Evolutionary conservation across 2,888 invertebrate species (phyloP), one percentile per base, ranked within the genome.

Genomic region (Drosophila borealis): DNA sequence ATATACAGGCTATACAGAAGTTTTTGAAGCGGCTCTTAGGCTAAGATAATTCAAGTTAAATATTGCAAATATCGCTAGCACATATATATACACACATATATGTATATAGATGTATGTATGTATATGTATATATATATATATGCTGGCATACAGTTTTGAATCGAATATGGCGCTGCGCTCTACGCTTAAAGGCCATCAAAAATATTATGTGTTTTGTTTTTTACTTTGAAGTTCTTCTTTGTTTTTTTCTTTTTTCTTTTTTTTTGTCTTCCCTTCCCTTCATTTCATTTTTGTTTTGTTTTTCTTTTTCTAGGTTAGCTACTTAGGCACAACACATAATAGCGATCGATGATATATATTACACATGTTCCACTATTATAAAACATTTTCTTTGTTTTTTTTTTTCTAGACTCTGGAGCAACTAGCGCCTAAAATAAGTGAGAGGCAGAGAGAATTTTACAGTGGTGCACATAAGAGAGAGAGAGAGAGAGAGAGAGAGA

Each of bases 261-360:
- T 50, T 14, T 44, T 9, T 21, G 21, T 21, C 5, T 8, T 29
- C 2, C 29, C 5, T 8, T 29, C 2, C 29, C 8, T 29, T 29
- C 29, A 29, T 29, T 29, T 29, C 29, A 29, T 29, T 29, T 29
- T 8, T 6, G 6, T 25, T 46, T 36, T 57, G 19, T 11, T 21
- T 4, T 36, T 11, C 10, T 33, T 2, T 17, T 57, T 57, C 37
- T 21, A 63, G 51, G 44, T 76, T 67, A 70, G 66, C 76, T 79
- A 71, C 51, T 55, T 72, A 75, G 75, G 70, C 79, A 79, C 70
- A 73, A 79, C 79, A 69, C 74, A 70, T 76, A 70, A 71, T 73
- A 70, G 76, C 60, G 73, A 79, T 71, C 61, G 55, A 60, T 60
- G 60, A 71, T 25, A 25, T 75, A 48, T 36, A 64, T 44, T 70